Evolutionary conservation across 2,113 vertebrate genomes (phyloP).

Genomic region (Agelaius phoeniceus): DNA sequence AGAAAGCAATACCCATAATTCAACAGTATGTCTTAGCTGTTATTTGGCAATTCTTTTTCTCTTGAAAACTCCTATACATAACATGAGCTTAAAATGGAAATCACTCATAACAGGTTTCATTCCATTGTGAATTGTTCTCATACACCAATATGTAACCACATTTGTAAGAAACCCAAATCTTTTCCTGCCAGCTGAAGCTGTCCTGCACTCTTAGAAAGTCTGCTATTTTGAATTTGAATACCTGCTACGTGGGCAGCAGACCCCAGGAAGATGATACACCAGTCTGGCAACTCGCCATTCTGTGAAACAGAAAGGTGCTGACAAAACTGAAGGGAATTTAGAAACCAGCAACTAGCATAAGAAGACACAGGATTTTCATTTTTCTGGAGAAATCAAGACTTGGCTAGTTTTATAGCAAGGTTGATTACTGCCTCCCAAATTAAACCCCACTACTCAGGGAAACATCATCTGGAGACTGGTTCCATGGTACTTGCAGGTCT

Average conservation of each 20-base stretch:
- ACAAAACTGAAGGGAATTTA: background rate
- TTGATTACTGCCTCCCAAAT: background rate
- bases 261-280: background rate
- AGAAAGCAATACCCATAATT: conserved; percentile 11
- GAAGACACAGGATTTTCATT: background rate
- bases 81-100: background rate
- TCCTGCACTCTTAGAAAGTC: background rate
- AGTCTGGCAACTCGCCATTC: background rate
- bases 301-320: background rate
- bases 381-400: background rate
- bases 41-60: conserved; percentile 13
- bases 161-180: background rate
- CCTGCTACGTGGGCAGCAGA: background rate
- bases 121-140: conserved; percentile 21
- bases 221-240: conserved; percentile 20
- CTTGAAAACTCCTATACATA: background rate
- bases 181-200: background rate
- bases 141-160: background rate
- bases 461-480: background rate
- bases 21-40: background rate
- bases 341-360: background rate
- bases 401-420: background rate
- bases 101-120: background rate
- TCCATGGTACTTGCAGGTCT: background rate
- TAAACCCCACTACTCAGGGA: background rate